Conservation (phyloP, 2,797 vertebrate species). For the Acrossocheilus wenchowensis region DNA sequence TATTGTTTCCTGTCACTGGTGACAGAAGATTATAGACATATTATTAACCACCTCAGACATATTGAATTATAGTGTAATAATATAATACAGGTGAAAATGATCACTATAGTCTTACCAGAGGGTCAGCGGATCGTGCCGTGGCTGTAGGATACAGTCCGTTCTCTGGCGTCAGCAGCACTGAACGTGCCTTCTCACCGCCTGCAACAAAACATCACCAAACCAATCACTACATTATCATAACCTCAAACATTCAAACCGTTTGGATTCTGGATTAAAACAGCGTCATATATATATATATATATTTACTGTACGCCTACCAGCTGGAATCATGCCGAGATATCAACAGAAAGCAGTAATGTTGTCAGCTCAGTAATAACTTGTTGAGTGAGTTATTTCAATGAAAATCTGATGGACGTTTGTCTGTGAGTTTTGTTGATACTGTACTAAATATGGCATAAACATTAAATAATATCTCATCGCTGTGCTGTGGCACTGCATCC, state of each 20-base stretch:
- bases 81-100: not conserved
- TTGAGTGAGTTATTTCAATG: not conserved
- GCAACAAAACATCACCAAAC: slow-evolving; percentile 48
- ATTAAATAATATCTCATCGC: not conserved
- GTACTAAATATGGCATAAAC: not conserved
- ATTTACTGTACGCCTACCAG: not conserved
- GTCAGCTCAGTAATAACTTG: not conserved
- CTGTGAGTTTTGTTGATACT: not conserved
- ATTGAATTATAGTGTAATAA: not conserved
- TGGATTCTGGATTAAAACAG: not conserved
- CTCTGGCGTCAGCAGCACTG: slow-evolving; percentile 55
- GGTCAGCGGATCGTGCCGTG: not conserved
- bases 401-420: not conserved
- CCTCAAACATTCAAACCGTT: not conserved
- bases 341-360: not conserved
- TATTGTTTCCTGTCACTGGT: not conserved
- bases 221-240: not conserved
- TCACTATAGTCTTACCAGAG: slow-evolving; percentile 42
- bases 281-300: not conserved
- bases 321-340: not conserved
- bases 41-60: not conserved
- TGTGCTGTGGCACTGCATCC: not conserved
- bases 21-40: not conserved
- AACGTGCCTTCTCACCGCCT: slow-evolving; percentile 58
- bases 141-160: slow-evolving; percentile 53